phyloP scores from a whole-genome alignment of 2,888 invertebrate genomes.

The Xylota segnis region DNA sequence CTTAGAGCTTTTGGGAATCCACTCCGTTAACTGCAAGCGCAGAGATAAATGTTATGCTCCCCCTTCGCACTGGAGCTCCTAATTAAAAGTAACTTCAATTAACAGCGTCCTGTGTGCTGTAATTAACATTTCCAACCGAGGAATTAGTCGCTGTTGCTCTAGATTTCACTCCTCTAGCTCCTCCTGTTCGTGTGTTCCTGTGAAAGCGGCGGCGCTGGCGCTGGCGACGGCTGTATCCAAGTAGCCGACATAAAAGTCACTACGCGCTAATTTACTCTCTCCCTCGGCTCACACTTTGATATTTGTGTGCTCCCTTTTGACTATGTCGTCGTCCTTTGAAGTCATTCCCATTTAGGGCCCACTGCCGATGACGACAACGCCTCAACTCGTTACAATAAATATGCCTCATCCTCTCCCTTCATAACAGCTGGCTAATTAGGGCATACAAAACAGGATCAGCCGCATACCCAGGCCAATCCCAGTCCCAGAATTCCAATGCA shows the following conservation, averaged over 20 bases:
- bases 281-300: constrained; percentile 9
- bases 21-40: not conserved
- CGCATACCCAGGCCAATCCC: constrained; percentile 55
- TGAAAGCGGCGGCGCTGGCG: too few species aligned
- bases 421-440: constrained; percentile 72
- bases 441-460: constrained; percentile 72
- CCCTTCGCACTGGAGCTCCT: constrained; percentile 54
- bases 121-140: constrained; percentile 68
- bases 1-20: not conserved
- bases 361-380: constrained; percentile 46
- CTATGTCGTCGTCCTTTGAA: constrained; percentile 48
- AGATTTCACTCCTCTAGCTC: not conserved
- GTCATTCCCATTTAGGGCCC: constrained; percentile 55
- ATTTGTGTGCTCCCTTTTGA: constrained; percentile 12
- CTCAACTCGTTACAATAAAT: constrained; percentile 73
- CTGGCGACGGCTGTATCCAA: constrained; percentile 64
- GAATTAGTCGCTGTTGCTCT: constrained; percentile 59
- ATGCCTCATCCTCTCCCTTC: constrained; percentile 49
- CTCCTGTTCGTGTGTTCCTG: constrained; percentile 5
- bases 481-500: constrained; percentile 66
- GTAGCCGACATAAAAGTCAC: constrained; percentile 73
- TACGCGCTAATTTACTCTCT: constrained; percentile 70
- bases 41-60: not conserved
- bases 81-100: constrained; percentile 72
- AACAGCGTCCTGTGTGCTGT: constrained; percentile 66